These are phyloP conservation scores for Epizoanthus illoricatus DNA, from an alignment of 92 coral and sea anemone species.

Conservation along the genomic window DNA sequence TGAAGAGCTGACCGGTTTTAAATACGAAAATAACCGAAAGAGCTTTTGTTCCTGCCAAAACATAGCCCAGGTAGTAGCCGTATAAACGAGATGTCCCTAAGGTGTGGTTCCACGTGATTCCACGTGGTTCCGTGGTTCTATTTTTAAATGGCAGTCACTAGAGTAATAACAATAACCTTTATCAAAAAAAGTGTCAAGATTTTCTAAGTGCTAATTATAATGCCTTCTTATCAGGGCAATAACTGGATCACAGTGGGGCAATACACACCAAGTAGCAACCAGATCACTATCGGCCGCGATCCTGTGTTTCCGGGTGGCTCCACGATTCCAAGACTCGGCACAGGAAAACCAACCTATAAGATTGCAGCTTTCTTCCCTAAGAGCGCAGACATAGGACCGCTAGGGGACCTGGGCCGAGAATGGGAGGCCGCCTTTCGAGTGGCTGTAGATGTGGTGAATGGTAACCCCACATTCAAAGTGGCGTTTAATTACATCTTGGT, in stretches of 20 bases:
- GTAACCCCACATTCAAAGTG: constrained; percentile 84
- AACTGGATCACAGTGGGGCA: constrained; percentile 94
- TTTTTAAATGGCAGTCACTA: no score
- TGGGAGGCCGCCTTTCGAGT: constrained; percentile 97
- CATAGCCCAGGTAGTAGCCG: no score
- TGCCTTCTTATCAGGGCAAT: constrained; percentile 54
- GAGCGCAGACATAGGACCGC: constrained; percentile 71
- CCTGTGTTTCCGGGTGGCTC: constrained; percentile 92
- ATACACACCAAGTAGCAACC: constrained; percentile 68
- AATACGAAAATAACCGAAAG: no score
- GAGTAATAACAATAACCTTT: no score
- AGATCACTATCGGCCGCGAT: constrained; percentile 79
- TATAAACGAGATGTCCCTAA: neutral
- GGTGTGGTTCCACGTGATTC: neutral
- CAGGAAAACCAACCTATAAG: constrained; percentile 92
- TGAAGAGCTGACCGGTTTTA: no score
- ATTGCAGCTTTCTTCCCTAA: constrained; percentile 98
- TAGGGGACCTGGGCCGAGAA: constrained; percentile 81
- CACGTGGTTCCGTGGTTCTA: no score
- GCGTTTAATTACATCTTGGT: constrained; percentile 81
- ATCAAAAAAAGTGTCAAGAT: no score
- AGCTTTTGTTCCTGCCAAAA: no score
- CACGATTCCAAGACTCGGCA: constrained; percentile 85
- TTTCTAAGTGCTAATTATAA: neutral
- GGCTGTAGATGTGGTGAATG: constrained; percentile 83